Evolutionary conservation across 2,888 invertebrate genomes (phyloP), one percentile per base, ranked within the genome.

Genomic region (Trachelus iudaicus): DNA sequence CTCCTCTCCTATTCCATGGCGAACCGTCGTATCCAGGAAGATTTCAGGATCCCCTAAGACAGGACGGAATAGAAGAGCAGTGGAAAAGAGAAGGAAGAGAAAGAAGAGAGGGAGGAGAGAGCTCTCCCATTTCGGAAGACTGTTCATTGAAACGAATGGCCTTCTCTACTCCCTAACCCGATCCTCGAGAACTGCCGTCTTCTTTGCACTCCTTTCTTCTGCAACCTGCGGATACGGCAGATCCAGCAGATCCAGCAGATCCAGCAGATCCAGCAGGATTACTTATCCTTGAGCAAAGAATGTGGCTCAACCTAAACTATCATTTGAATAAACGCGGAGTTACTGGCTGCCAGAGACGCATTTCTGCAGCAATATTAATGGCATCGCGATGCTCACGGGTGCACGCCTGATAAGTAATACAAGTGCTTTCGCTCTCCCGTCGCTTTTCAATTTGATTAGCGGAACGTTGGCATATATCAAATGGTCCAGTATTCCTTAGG

Each of bases 91-190:
- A 84, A 79, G 82, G 77, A 81, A 81, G 78, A 81, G 81, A 77
- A 78, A 69, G 75, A 76, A 75, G 76, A 79, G 11, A 69, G 68
- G 69, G 40, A 73, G 75, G 77, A 77, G 77, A 73, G 34, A 77
- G 83, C 83, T 85, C 83, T 82, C 83, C 84, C 85, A 85, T 87
- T 84, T 85, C 83, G 81, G 81, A 81, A 83, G 83, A 82, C 81
- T 85, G 87, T 89, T 90, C 89, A 90, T 90, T 90, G 90, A 90
- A 90, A 90, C 88, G 88, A 90, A 90, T 90, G 87, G 88, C 86
- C 86, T 85, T 86, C 86, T 85, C 86, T 83, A 78, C 84, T 84
- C 82, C 82, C 81, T 84, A 74, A 76, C 79, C 78, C 78, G 75
- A 34, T 33, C 69, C 33, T 74, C 15, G 73, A 13, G 13, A 37